Conservation (phyloP, 2,888 invertebrate genomes). For the Andrena fulva region DNA sequence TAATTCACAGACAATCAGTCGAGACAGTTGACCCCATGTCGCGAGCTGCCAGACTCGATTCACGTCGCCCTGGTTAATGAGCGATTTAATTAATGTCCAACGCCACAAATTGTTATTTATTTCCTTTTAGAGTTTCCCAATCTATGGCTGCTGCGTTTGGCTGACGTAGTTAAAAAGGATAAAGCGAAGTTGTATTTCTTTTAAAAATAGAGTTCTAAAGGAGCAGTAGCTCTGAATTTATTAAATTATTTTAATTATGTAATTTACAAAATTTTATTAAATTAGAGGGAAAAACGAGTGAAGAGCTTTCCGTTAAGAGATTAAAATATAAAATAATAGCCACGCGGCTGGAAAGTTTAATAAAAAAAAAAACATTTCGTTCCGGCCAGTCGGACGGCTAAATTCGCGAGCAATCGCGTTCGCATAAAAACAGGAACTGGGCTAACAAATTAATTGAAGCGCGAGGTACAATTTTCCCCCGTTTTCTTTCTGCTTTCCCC, state of each 20-base stretch:
- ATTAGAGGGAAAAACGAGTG: background rate
- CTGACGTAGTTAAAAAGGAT: no score
- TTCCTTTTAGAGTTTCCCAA: no score
- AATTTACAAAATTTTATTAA: no score
- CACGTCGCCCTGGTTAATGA: background rate
- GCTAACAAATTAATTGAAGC: conserved; percentile 16
- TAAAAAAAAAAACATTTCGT: conserved; percentile 23
- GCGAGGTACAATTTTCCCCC: background rate
- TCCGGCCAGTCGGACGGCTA: background rate
- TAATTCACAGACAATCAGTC: conserved; percentile 44
- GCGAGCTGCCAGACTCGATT: no score
- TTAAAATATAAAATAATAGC: background rate
- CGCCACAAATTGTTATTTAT: background rate
- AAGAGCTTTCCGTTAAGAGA: background rate
- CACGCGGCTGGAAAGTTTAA: background rate
- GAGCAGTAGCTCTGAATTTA: background rate
- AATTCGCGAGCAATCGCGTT: conserved; percentile 5
- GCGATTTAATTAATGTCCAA: background rate
- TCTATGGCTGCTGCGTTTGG: no score
- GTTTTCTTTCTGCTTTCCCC: background rate
- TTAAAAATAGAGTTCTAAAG: no score
- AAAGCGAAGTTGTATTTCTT: no score
- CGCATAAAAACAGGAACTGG: background rate
- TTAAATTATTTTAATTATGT: background rate
- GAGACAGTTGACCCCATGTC: conserved; percentile 29